Evolutionary conservation across 2,113 vertebrate genomes (phyloP), one percentile per base, ranked within the genome.

Genomic region (Oriolus oriolus): DNA sequence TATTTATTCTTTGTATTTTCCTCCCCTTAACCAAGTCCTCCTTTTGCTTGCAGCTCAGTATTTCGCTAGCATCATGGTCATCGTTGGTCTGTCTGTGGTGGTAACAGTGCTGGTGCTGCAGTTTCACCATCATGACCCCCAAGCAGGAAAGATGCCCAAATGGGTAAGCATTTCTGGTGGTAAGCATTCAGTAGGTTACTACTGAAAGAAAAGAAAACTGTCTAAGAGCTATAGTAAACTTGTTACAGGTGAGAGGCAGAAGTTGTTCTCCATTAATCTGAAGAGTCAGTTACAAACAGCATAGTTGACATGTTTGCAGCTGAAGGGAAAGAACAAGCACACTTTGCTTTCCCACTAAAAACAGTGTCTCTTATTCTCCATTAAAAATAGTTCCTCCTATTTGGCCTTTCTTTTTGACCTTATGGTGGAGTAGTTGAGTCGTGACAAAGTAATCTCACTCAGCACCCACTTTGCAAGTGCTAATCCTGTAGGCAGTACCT

Each of bases 41-140:
- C 10, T 89, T 89, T 93, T 73, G 41, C 21, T 92, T 90, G 15
- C 95, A 99, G 99, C 98, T 95, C 99, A 99, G 93, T 99, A 99
- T 97, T 99, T 99, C 9, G 98, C 99, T 19, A 99, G 98, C 91
- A 99, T 99, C 86, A 99, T 99, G 99, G 98, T 99, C 97, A 99
- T 99, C 5, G 98, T 99, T 91, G 99, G 98, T 45, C 95, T 99
- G 63, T 99, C 99, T 31, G 98, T 99, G 70, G 98, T 99, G 44
- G 98, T 99, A 53, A 99, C 99, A 11, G 98, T 99, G 47, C 97
- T 99, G 60, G 98, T 99, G n/a, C 98, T 99, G 37, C 98, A 99
- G 96, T 99, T 99, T 97, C 99, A 99, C 87, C 98, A 99, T 94
- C 99, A 99, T 41, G 99, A 99, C 84, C 98, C 98, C 6, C 98